Base-by-base conservation (phyloP, 35 echinoderm and acorn worm species). In the Antedon bifida region DNA sequence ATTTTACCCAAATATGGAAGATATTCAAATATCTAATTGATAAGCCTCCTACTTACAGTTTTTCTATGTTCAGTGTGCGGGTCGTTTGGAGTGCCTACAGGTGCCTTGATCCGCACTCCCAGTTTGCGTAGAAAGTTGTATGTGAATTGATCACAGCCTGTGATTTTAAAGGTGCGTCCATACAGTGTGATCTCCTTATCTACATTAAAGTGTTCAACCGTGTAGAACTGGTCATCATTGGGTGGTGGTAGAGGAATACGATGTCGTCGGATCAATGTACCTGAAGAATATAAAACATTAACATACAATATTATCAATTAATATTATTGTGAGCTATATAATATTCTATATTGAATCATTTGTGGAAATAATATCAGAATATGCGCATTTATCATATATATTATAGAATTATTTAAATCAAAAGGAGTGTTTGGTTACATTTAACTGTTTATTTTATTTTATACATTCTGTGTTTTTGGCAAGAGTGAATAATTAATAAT, bases 91-190 rank as follows among this genome's bases (percentile, higher is more conserved):
- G 89, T 92, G 7, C 80, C 79, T 35, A 32, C 86, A 16, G 93
- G 93, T 26, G 31, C 30, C 39, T 84, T 89, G 9, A 96, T 75
- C 32, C 93, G 84, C 34, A 96, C 87, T 33, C 93, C 93, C 16
- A 91, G 85, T 74, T 96, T 96, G 10, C 90, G 83, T 31, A 96
- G 85, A 78, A 96, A 96, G 78, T 96, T 96, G 46, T 83, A 91
- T 19, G 93, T 96, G 84, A 96, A 96, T 78, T 96, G 93, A 84
- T 96, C 93, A 28, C 93, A 96, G 7, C 85, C 87, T 33, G 93
- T 96, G 23, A 96, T 91, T 86, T 96, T 96, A 87, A 96, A 96
- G 21, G 90, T 92, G 35, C 90, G 87, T 3, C 89, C 86, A 79
- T 96, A 96, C 35, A 96, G 39, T 0, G 77, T 92, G 19, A 96